Conservation (phyloP, 2,888 invertebrate genomes). For the Gortyna flavago region DNA sequence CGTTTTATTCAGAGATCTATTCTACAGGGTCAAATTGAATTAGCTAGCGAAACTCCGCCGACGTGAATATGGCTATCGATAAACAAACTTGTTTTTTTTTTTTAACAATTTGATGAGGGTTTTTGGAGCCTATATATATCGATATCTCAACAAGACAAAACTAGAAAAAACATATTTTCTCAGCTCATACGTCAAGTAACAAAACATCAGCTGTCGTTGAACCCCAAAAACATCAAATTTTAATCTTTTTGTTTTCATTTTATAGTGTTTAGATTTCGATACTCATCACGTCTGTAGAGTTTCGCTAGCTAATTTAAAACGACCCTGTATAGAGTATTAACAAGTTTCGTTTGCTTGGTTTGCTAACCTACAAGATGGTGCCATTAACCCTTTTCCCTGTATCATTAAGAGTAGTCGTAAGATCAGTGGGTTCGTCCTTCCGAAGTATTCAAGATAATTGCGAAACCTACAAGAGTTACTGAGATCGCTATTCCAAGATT, state of each 20-base stretch:
- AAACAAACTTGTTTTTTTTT: neutral
- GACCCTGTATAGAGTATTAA: neutral
- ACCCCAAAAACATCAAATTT: neutral
- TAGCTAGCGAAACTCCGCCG: neutral
- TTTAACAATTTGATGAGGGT: too few species aligned
- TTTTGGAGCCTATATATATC: neutral
- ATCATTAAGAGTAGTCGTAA: neutral
- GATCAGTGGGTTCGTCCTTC: neutral
- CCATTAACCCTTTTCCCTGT: slow-evolving; percentile 26
- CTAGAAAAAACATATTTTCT: neutral
- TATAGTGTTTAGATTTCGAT: neutral
- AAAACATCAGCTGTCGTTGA: too few species aligned
- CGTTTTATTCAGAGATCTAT: slow-evolving; percentile 3
- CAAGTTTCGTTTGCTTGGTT: neutral
- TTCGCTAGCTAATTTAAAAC: neutral
- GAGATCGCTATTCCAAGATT: slow-evolving; percentile 46
- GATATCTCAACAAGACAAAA: neutral
- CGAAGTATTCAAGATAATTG: slow-evolving; percentile 1
- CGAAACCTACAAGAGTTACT: slow-evolving; percentile 11
- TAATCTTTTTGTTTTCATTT: neutral
- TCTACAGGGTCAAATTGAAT: too few species aligned
- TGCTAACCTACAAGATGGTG: neutral
- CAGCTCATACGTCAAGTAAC: neutral
- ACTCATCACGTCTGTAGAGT: neutral
- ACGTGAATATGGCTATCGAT: neutral